Conservation (phyloP, 2,797 vertebrate species). For the Cyclopterus lumpus region DNA sequence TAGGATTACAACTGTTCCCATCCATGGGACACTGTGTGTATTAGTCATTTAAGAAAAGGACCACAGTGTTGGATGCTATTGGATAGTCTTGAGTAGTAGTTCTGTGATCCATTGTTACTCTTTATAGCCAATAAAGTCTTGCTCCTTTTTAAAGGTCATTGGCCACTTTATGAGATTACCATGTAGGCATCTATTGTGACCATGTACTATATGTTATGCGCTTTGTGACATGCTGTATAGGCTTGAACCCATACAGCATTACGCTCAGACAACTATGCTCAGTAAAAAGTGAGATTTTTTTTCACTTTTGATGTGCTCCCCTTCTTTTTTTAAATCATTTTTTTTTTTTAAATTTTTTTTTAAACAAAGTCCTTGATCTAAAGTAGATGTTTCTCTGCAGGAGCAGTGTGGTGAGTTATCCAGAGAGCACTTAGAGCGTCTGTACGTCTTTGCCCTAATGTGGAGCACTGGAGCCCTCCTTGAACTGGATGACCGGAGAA, state of each 20-base stretch:
- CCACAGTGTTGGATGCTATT: background rate
- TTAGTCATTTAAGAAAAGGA: background rate
- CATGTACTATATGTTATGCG: background rate
- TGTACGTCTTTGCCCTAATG: slow-evolving; percentile 94
- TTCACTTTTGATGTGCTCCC: background rate
- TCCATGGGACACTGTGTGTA: background rate
- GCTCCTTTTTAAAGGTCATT: background rate
- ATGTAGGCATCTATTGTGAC: background rate
- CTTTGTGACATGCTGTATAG: background rate
- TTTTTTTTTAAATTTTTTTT: background rate
- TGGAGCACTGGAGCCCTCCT: slow-evolving; percentile 94
- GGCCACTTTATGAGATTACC: background rate
- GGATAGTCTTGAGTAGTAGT: background rate
- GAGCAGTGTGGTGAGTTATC: slow-evolving; percentile 89
- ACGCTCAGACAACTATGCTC: background rate
- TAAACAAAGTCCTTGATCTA: background rate
- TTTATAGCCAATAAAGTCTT: background rate
- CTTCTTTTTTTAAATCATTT: background rate
- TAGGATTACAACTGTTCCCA: slow-evolving; percentile 52
- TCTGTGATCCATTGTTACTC: background rate
- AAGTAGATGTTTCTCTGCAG: slow-evolving; percentile 69
- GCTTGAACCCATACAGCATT: background rate
- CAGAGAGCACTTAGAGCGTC: slow-evolving; percentile 86
- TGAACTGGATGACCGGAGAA: slow-evolving; percentile 88
- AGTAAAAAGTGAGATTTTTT: background rate